Evolutionary conservation across 2,113 vertebrate genomes (phyloP).

Genomic region (Redunca redunca): DNA sequence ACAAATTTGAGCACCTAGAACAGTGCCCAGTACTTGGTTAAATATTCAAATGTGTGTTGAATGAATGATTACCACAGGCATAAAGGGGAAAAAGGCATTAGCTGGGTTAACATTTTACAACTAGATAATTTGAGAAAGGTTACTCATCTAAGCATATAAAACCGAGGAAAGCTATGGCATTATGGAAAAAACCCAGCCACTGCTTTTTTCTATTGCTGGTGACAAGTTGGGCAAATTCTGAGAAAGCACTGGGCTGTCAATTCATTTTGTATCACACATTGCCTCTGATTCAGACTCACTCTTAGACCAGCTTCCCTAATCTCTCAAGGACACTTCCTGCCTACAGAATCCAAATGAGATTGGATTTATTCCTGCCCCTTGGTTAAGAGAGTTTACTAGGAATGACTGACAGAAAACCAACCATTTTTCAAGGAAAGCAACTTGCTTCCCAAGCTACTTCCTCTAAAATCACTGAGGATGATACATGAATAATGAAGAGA

Average conservation of each 20-base stretch:
- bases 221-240: not conserved
- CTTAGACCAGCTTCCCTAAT: not conserved
- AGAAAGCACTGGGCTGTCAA: not conserved
- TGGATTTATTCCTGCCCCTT: not conserved
- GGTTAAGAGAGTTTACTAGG: not conserved
- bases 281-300: not conserved
- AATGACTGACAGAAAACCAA: not conserved
- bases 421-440: not conserved
- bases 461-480: not conserved
- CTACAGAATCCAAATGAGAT: not conserved
- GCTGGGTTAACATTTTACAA: slow-evolving; percentile 1
- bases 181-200: not conserved
- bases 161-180: not conserved
- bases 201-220: not conserved
- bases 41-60: not conserved
- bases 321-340: not conserved
- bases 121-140: not conserved
- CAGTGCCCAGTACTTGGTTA: not conserved
- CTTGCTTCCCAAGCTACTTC: not conserved
- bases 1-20: not conserved
- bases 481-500: not conserved
- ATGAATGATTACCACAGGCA: not conserved
- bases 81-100: not conserved
- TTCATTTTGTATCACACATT: not conserved
- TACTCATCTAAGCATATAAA: not conserved